These are phyloP conservation scores for Xenopus tropicalis DNA, from an alignment of 2,113 vertebrate genomes.

Conservation along the genomic window DNA sequence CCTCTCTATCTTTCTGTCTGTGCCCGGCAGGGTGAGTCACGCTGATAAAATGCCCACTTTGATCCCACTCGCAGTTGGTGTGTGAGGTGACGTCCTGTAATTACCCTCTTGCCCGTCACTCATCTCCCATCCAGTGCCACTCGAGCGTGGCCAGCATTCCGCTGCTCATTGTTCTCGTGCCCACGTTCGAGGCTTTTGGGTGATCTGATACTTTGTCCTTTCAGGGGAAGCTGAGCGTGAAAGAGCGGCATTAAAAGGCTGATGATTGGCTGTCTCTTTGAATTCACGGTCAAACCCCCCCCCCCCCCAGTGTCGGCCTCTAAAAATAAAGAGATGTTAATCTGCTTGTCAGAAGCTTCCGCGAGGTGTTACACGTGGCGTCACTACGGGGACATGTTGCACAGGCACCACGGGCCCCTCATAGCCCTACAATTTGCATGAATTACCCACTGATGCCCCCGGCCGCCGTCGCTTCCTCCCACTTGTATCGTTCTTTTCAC, in stretches of 20 bases:
- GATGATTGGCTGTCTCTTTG: slow-evolving; percentile 35
- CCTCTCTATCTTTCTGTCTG: slow-evolving; percentile 19
- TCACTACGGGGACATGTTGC: slow-evolving; percentile 25
- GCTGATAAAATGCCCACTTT: slow-evolving; percentile 42
- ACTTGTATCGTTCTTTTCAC: slow-evolving; percentile 9
- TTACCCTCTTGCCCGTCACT: slow-evolving; percentile 39
- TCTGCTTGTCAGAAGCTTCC: slow-evolving; percentile 37
- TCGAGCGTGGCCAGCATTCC: slow-evolving; percentile 26
- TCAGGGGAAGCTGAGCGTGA: slow-evolving; percentile 39
- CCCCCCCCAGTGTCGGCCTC: slow-evolving; percentile 9
- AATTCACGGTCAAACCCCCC: slow-evolving; percentile 14
- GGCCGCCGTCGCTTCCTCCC: background rate
- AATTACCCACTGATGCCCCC: slow-evolving; percentile 11
- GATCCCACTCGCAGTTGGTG: slow-evolving; percentile 43
- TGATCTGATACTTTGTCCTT: slow-evolving; percentile 39
- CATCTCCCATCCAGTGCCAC: slow-evolving; percentile 18
- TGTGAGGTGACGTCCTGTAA: slow-evolving; percentile 43
- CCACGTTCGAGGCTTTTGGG: slow-evolving; percentile 9
- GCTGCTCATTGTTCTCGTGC: slow-evolving; percentile 30
- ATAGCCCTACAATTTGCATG: slow-evolving; percentile 24
- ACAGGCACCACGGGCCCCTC: slow-evolving; percentile 11
- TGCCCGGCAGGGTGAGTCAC: slow-evolving; percentile 36
- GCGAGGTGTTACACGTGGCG: slow-evolving; percentile 19
- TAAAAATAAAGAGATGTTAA: slow-evolving; percentile 30
- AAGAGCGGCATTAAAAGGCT: slow-evolving; percentile 2